These are phyloP conservation scores for Vimba vimba DNA, from an alignment of 2,113 vertebrate genomes.

Conservation along the genomic window DNA sequence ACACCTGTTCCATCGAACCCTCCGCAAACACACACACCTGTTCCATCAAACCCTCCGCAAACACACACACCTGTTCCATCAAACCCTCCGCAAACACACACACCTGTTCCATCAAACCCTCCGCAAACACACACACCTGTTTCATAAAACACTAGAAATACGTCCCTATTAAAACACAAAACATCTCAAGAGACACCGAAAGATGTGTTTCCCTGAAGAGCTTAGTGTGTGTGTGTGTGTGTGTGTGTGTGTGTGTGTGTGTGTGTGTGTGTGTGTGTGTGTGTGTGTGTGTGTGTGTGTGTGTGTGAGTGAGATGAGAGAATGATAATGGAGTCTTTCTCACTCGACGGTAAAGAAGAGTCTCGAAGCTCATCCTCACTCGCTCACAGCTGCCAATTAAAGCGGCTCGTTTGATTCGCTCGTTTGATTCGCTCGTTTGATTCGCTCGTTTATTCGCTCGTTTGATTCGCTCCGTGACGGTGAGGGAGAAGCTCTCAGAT, in stretches of 20 bases:
- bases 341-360: neutral
- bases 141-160: too few species aligned
- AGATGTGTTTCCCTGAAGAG: too few species aligned
- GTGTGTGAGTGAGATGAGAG: neutral
- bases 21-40: too few species aligned
- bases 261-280: neutral
- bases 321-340: neutral
- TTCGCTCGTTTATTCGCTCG: neutral
- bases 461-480: neutral
- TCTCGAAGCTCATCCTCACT: neutral
- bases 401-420: neutral
- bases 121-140: too few species aligned
- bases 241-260: neutral
- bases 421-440: neutral
- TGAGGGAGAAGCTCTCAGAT: neutral
- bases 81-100: too few species aligned
- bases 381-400: neutral
- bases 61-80: too few species aligned
- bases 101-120: too few species aligned
- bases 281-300: neutral
- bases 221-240: neutral
- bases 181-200: too few species aligned
- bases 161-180: too few species aligned
- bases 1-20: too few species aligned
- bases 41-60: too few species aligned